Evolutionary conservation across 2,797 vertebrate species (phyloP).

Genomic region (Rhinichthys osculus): DNA sequence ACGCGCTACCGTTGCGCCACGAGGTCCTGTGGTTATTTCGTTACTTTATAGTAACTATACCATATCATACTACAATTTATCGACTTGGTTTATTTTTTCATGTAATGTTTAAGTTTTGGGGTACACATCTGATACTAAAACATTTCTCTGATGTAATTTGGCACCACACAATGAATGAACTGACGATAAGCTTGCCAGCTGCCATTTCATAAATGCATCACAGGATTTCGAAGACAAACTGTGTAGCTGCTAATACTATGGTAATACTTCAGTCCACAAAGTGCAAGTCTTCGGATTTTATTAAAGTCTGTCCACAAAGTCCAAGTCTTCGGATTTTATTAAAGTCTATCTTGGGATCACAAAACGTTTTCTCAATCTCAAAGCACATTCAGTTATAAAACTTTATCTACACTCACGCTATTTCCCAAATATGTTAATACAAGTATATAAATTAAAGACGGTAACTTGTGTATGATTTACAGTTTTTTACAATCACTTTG

Average conservation of each 20-base stretch:
- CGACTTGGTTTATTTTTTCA: too few species aligned
- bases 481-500: too few species aligned
- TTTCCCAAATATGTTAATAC: neutral
- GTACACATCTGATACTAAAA: neutral
- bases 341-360: neutral
- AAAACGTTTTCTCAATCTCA: neutral
- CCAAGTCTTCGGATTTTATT: neutral
- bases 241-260: neutral
- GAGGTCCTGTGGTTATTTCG: neutral
- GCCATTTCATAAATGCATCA: neutral
- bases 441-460: neutral
- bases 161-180: too few species aligned
- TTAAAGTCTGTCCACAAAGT: neutral
- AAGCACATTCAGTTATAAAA: neutral
- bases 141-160: neutral
- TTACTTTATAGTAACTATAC: rapidly evolving
- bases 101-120: neutral
- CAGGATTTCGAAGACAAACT: neutral
- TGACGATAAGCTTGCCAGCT: too few species aligned
- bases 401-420: neutral
- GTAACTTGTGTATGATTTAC: too few species aligned
- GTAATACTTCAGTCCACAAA: neutral
- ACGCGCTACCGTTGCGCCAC: constrained; percentile 68
- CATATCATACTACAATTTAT: too few species aligned
- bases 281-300: neutral